Evolutionary conservation across 1,140 invertebrate species (phyloP).

Genomic region (Atta texana): DNA sequence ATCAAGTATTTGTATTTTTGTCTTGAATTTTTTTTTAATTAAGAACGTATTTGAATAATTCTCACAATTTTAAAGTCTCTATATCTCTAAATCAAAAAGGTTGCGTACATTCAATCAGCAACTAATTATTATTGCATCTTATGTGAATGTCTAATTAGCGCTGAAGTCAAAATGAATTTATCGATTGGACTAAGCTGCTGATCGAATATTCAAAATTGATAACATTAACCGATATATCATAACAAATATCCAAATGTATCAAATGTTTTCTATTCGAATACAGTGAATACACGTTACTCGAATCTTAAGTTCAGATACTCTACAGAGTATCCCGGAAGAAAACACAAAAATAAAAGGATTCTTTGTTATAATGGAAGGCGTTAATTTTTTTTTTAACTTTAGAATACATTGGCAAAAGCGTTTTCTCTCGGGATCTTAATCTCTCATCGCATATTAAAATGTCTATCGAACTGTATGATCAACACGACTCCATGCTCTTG

Average conservation of each 20-base stretch:
- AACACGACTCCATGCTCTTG: neutral
- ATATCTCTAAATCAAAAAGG: neutral
- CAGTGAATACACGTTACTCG: neutral
- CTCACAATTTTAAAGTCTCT: neutral
- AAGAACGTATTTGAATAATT: neutral
- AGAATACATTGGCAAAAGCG: neutral
- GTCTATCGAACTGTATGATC: neutral
- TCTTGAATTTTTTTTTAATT: neutral
- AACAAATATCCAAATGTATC: neutral
- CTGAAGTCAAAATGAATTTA: neutral
- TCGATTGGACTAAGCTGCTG: neutral
- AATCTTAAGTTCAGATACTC: neutral
- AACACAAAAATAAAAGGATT: neutral
- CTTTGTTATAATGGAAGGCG: neutral
- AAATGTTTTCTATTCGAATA: neutral
- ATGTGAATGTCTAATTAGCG: neutral
- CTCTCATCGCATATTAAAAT: neutral
- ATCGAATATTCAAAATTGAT: conserved; percentile 27
- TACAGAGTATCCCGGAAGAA: neutral
- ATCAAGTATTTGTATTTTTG: neutral
- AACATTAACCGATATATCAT: neutral
- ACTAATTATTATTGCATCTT: conserved; percentile 22
- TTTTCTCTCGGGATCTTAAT: neutral
- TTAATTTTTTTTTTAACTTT: neutral
- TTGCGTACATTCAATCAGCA: conserved; percentile 1